Conservation (phyloP, 2,113 vertebrate genomes). For the sheep (Ovis aries) region ARS-UI_Ramb_v3.0 NC_056060.1:95024501-95025000, state of each 20-base stretch:
- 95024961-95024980: background rate
- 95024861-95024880: background rate
- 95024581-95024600: background rate
- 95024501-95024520: background rate
- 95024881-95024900: fast-evolving
- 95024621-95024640: background rate
- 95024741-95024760: fast-evolving
- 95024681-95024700: background rate
- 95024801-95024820: background rate
- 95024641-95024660: background rate
- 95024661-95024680: background rate
- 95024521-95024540: background rate
- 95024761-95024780: background rate
- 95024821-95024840: background rate
- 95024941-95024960: background rate
- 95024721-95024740: background rate
- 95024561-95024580: background rate
- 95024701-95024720: background rate
- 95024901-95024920: background rate
- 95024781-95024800: fast-evolving
- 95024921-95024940: background rate
- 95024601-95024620: background rate
- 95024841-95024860: background rate
- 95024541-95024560: background rate
- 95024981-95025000: background rate